phyloP scores from a whole-genome alignment of 2,797 vertebrate species.

The Gallirallus australis region DNA sequence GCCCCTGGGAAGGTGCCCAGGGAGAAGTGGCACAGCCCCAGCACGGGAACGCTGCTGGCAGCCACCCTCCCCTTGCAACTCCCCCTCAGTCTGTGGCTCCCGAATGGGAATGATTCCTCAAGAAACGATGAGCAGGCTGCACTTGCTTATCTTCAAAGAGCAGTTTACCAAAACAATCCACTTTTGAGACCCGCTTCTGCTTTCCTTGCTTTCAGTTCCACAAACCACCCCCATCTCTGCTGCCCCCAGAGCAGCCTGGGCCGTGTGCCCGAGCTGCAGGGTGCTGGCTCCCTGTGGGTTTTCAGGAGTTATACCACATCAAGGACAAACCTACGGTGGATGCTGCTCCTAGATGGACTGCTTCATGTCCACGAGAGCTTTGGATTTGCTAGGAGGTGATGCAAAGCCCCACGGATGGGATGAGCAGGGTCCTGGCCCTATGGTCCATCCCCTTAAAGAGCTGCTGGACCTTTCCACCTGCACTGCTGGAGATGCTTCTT shows the following conservation, averaged over 20 bases:
- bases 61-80: not conserved
- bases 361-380: rapidly evolving
- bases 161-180: rapidly evolving
- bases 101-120: not conserved
- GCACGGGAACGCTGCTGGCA: not conserved
- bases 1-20: not conserved
- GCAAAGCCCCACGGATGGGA: not conserved
- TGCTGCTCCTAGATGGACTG: not conserved
- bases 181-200: not conserved
- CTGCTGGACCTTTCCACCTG: not conserved
- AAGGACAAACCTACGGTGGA: not conserved
- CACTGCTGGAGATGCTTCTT: not conserved
- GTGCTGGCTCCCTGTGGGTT: not conserved
- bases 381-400: not conserved
- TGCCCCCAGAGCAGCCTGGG: not conserved
- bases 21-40: not conserved
- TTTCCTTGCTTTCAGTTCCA: not conserved
- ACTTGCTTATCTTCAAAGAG: not conserved
- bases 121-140: not conserved
- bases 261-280: rapidly evolving
- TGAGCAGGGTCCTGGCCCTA: not conserved
- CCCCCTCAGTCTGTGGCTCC: not conserved
- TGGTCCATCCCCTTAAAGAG: not conserved
- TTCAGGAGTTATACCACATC: not conserved
- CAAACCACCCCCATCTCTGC: not conserved